phyloP scores from a whole-genome alignment of 2,888 invertebrate species.

The Epinotia nisella region DNA sequence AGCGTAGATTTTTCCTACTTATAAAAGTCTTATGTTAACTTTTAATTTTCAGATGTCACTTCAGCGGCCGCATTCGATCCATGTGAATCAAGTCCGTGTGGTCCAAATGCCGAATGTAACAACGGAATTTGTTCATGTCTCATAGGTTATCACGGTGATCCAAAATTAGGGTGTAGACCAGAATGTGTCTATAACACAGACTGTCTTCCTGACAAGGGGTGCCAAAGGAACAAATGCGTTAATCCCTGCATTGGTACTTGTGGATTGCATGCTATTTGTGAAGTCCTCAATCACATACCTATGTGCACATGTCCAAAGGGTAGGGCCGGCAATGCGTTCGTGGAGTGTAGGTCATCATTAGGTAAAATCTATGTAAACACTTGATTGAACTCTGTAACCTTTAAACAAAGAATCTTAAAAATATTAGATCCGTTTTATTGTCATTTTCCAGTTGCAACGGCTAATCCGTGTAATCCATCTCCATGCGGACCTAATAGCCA shows the following conservation, averaged over 20 bases:
- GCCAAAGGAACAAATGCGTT: constrained; percentile 88
- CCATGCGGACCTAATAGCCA: constrained; percentile 92
- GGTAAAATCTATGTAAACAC: constrained; percentile 68
- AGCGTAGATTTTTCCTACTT: neutral
- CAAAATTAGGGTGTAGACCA: constrained; percentile 87
- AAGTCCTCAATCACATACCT: constrained; percentile 89
- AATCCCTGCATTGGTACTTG: constrained; percentile 90
- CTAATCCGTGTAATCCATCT: constrained; percentile 89
- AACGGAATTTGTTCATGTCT: constrained; percentile 86
- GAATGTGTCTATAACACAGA: constrained; percentile 89
- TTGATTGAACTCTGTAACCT: neutral
- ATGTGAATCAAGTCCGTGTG: constrained; percentile 87
- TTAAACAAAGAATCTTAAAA: constrained; percentile 6
- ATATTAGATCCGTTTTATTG: neutral
- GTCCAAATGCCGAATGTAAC: constrained; percentile 85
- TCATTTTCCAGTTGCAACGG: constrained; percentile 59
- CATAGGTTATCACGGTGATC: constrained; percentile 87
- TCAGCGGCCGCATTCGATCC: constrained; percentile 70
- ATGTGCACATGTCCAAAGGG: constrained; percentile 88
- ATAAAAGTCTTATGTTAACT: constrained; percentile 17
- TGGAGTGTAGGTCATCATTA: constrained; percentile 82
- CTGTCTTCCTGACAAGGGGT: constrained; percentile 87
- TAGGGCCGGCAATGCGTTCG: constrained; percentile 88
- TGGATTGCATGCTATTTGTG: constrained; percentile 88
- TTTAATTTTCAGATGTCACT: constrained; percentile 55